Percentiles rank a stretch among this genome's conserved stretches.
Evolutionary conservation across 2,113 vertebrate species (phyloP).

Genomic region (Arvicanthis niloticus): DNA sequence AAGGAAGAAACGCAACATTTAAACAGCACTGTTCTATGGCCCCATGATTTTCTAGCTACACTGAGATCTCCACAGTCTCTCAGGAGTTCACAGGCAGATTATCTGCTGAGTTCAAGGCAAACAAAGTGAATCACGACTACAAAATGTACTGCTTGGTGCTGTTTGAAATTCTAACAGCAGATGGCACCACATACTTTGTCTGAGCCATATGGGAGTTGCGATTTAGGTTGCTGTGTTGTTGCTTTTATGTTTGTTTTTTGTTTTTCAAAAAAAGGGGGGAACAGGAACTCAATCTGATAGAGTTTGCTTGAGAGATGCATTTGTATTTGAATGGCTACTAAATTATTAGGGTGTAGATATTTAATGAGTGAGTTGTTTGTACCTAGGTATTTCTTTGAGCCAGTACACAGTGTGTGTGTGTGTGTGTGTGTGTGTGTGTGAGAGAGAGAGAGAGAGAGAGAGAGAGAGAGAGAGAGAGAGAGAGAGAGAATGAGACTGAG

Average conservation of each 20-base stretch:
- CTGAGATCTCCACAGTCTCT: not conserved
- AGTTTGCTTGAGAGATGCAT: not conserved
- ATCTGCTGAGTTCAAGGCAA: too few species aligned
- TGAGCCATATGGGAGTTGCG: not conserved
- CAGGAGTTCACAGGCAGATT: too few species aligned
- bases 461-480: not conserved
- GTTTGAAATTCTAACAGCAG: too few species aligned
- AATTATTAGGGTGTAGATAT: conserved; percentile 2
- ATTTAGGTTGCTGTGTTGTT: not conserved
- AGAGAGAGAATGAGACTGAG: not conserved
- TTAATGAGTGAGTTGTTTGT: conserved; percentile 38
- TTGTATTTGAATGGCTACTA: not conserved
- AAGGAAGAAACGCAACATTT: not conserved
- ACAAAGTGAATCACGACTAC: too few species aligned
- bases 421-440: too few species aligned
- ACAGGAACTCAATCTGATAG: not conserved
- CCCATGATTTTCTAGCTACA: not conserved
- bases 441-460: not conserved
- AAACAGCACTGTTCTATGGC: not conserved
- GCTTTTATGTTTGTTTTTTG: too few species aligned
- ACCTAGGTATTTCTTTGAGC: conserved; percentile 23
- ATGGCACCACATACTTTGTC: not conserved
- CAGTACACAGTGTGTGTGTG: not conserved
- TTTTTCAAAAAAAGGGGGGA: too few species aligned
- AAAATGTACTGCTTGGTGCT: too few species aligned